These are phyloP conservation scores for Molothrus ater DNA, from an alignment of 2,797 vertebrate genomes.

Conservation along the genomic window DNA sequence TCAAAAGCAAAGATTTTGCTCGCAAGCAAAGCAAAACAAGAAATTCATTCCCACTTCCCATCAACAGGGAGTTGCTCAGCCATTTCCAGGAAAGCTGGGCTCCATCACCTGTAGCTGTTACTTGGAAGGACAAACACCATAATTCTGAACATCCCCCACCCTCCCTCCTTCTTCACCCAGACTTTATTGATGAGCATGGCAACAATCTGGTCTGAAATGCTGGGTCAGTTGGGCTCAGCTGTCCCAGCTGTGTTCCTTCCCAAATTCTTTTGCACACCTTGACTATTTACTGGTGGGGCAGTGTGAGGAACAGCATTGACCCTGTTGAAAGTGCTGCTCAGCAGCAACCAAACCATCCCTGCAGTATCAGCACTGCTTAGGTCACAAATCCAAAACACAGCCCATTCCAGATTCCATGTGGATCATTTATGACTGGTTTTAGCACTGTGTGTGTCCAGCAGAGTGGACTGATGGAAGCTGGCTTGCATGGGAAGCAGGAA, in stretches of 20 bases:
- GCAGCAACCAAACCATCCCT: not conserved
- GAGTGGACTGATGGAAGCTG: not conserved
- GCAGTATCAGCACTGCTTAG: not conserved
- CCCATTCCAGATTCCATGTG: fast-evolving
- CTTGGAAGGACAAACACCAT: not conserved
- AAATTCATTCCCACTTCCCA: not conserved
- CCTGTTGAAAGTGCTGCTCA: not conserved
- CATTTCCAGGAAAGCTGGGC: not conserved
- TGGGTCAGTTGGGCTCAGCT: not conserved
- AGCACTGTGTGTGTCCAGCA: not conserved
- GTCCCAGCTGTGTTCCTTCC: not conserved
- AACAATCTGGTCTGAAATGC: not conserved
- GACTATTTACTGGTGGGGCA: not conserved
- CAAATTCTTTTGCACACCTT: not conserved
- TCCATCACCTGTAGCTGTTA: fast-evolving
- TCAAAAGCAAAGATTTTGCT: not conserved
- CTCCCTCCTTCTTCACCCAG: not conserved
- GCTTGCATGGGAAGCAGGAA: not conserved
- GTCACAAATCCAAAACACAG: not conserved
- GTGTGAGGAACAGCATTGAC: not conserved
- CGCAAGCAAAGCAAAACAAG: not conserved
- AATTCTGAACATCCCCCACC: not conserved
- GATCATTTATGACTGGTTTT: not conserved
- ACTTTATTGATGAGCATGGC: not conserved
- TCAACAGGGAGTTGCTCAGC: not conserved